phyloP scores from a whole-genome alignment of 2,888 invertebrate genomes.

The Dromius quadrimaculatus region DNA sequence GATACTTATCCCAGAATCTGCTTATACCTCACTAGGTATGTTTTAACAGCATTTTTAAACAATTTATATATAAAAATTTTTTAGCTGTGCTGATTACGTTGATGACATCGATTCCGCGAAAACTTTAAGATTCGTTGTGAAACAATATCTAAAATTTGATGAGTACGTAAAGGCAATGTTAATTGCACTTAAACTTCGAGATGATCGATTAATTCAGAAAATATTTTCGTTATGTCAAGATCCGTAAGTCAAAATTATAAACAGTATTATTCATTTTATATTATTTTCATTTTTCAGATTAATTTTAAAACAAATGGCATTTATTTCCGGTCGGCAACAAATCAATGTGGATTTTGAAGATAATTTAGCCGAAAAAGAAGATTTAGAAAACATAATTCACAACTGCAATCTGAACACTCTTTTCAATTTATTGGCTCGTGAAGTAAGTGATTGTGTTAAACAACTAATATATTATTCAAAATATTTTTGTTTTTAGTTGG shows the following conservation, averaged over 20 bases:
- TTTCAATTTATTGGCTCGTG: conserved; percentile 92
- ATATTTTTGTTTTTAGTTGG: conserved; percentile 72
- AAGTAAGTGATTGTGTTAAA: conserved; percentile 69
- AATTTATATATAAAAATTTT: conserved; percentile 57
- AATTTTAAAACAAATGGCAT: conserved; percentile 93
- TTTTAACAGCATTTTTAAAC: not conserved
- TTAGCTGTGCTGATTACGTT: conserved; percentile 93
- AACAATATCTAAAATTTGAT: conserved; percentile 87
- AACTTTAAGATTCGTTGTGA: conserved; percentile 84
- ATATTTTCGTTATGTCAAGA: conserved; percentile 89
- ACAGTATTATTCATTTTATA: not conserved
- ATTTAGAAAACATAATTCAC: conserved; percentile 90
- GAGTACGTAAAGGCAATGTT: conserved; percentile 92
- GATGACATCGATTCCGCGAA: conserved; percentile 93
- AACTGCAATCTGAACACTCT: conserved; percentile 94
- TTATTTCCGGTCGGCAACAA: conserved; percentile 96
- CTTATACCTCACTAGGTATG: conserved; percentile 79
- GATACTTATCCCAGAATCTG: conserved; percentile 93
- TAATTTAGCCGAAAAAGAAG: conserved; percentile 77
- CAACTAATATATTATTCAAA: not conserved
- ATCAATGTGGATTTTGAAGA: conserved; percentile 87
- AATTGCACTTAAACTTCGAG: conserved; percentile 91
- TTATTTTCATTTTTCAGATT: conserved; percentile 70
- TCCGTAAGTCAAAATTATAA: conserved; percentile 71
- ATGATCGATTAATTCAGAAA: conserved; percentile 81